Evolutionary conservation across 64 coral and sea anemone species (phyloP).

Genomic region (Montipora efflorescens): DNA sequence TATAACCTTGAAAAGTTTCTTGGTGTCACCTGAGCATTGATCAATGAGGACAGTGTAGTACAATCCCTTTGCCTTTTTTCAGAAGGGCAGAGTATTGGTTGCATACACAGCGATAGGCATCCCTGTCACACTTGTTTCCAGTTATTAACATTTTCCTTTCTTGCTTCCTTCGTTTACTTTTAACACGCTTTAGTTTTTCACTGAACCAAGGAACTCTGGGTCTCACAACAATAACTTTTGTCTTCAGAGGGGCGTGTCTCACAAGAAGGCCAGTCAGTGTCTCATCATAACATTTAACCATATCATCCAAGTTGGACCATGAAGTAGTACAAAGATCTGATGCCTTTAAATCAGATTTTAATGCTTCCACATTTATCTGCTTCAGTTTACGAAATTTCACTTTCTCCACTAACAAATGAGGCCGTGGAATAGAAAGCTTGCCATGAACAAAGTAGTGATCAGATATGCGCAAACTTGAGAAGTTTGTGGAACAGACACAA

Average conservation of each 20-base stretch:
- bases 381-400: slow-evolving; percentile 4
- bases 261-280: slow-evolving; percentile 10
- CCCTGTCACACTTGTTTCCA: not conserved
- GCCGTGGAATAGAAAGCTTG: not conserved
- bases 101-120: slow-evolving; percentile 6
- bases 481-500: not conserved
- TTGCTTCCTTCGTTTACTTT: slow-evolving; percentile 15
- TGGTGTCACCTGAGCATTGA: slow-evolving; percentile 32
- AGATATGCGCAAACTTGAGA: too few relatives aligned
- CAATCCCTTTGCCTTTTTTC: not conserved
- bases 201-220: slow-evolving; percentile 57
- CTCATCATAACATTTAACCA: slow-evolving; percentile 37
- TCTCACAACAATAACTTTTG: slow-evolving; percentile 6
- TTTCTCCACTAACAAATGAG: not conserved
- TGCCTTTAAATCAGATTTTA: slow-evolving; percentile 41
- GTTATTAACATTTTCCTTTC: slow-evolving; percentile 57
- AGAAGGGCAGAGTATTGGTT: slow-evolving; percentile 34
- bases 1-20: slow-evolving; percentile 47
- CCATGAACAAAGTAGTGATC: slow-evolving; percentile 43
- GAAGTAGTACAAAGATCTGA: not conserved
- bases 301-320: slow-evolving; percentile 20
- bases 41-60: slow-evolving; percentile 54
- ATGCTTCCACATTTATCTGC: slow-evolving; percentile 13
- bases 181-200: slow-evolving; percentile 16
- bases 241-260: slow-evolving; percentile 27